Percentiles rank a stretch among this genome's conserved stretches.
Conservation (phyloP, 2,888 invertebrate genomes). For the Spisula subtruncata region DNA sequence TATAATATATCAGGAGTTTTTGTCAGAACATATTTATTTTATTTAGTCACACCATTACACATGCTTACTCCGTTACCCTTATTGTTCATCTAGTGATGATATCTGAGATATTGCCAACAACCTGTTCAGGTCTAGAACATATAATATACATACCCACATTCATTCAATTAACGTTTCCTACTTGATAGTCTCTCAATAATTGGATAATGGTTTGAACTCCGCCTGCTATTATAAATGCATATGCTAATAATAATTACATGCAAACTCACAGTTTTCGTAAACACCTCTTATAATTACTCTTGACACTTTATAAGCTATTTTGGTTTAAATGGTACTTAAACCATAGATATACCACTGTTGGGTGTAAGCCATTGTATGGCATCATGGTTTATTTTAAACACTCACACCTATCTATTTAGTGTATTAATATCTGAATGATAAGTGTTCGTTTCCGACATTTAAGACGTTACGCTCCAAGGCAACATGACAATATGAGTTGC, state of each 20-base stretch:
- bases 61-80: not conserved
- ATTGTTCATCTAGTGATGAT: not conserved
- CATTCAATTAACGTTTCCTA: not conserved
- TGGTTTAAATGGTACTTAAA: too few relatives aligned
- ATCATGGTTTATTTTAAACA: too few relatives aligned
- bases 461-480: too few relatives aligned
- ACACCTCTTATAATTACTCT: too few relatives aligned
- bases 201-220: slow-evolving; percentile 1
- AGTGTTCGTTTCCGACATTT: too few relatives aligned
- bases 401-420: too few relatives aligned
- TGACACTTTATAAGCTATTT: too few relatives aligned
- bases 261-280: too few relatives aligned
- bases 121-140: not conserved
- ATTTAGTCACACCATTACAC: not conserved
- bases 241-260: not conserved
- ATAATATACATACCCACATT: slow-evolving; percentile 15
- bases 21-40: not conserved
- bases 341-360: too few relatives aligned
- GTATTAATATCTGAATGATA: too few relatives aligned
- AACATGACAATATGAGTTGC: too few relatives aligned
- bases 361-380: too few relatives aligned
- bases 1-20: not conserved
- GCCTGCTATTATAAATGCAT: not conserved
- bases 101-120: slow-evolving; percentile 1
- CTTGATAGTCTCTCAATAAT: not conserved